phyloP scores from a whole-genome alignment of 2,113 vertebrate species.

The Mormoops blainvillei region DNA sequence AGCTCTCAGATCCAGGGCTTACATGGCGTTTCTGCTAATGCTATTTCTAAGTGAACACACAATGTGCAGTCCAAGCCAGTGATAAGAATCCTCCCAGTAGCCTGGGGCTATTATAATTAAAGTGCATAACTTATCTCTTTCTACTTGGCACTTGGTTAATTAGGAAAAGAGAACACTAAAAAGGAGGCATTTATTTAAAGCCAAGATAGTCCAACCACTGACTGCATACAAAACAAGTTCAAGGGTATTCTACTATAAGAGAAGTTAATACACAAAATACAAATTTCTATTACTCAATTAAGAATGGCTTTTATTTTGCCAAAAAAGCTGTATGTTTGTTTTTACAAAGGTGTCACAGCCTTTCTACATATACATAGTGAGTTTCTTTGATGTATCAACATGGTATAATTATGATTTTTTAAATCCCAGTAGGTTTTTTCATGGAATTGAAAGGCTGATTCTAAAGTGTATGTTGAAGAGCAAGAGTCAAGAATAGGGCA shows the following conservation, averaged over 20 bases:
- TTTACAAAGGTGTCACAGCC: neutral
- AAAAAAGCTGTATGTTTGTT: neutral
- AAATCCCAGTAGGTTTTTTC: neutral
- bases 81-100: constrained; percentile 43
- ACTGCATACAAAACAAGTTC: constrained; percentile 45
- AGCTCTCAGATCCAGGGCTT: neutral
- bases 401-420: neutral
- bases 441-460: neutral
- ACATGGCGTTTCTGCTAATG: neutral
- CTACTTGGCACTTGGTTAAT: constrained; percentile 60
- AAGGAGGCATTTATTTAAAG: constrained; percentile 50
- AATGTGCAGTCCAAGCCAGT: neutral
- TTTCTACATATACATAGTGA: neutral
- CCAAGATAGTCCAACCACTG: neutral
- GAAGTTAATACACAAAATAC: neutral
- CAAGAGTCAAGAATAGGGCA: neutral
- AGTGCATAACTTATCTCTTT: constrained; percentile 48
- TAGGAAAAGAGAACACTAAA: constrained; percentile 61
- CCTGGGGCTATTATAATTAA: constrained; percentile 63
- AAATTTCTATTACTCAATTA: neutral
- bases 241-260: neutral
- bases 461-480: neutral
- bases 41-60: neutral
- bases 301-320: neutral
- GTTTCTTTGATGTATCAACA: neutral